phyloP scores from a whole-genome alignment of 2,797 vertebrate species.

The Buceros bicornis region DNA sequence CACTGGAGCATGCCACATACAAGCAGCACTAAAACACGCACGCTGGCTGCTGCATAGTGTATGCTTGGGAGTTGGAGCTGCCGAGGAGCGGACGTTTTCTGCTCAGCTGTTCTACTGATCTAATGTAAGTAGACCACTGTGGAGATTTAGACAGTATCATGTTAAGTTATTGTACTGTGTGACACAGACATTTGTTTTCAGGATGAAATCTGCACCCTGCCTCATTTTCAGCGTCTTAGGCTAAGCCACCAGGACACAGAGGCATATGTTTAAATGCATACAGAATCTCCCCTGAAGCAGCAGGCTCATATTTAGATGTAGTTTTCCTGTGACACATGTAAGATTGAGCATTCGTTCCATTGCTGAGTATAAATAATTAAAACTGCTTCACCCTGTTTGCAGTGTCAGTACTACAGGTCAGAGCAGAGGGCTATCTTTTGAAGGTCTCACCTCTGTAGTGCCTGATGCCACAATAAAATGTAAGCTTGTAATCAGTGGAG shows the following conservation, averaged over 20 bases:
- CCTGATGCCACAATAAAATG: not conserved
- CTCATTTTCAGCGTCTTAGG: not conserved
- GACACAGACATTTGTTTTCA: not conserved
- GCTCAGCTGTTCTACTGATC: not conserved
- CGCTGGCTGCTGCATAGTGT: not conserved
- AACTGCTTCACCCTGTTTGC: not conserved
- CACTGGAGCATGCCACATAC: rapidly evolving
- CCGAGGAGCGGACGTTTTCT: not conserved
- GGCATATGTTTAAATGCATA: not conserved
- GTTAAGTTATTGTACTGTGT: not conserved
- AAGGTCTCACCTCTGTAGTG: not conserved
- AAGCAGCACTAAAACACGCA: rapidly evolving
- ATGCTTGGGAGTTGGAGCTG: not conserved
- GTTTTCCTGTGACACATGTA: not conserved
- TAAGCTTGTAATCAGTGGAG: not conserved
- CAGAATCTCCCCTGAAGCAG: not conserved
- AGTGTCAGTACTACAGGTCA: not conserved
- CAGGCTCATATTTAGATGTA: rapidly evolving
- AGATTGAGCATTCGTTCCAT: not conserved
- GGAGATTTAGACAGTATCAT: not conserved
- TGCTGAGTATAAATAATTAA: not conserved
- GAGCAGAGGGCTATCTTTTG: not conserved
- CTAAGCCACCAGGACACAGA: not conserved
- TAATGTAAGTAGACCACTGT: not conserved
- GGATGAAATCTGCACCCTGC: not conserved